Evolutionary conservation across 2,113 vertebrate species (phyloP), one percentile per base, ranked within the genome.

Genomic region (Dipodomys merriami): DNA sequence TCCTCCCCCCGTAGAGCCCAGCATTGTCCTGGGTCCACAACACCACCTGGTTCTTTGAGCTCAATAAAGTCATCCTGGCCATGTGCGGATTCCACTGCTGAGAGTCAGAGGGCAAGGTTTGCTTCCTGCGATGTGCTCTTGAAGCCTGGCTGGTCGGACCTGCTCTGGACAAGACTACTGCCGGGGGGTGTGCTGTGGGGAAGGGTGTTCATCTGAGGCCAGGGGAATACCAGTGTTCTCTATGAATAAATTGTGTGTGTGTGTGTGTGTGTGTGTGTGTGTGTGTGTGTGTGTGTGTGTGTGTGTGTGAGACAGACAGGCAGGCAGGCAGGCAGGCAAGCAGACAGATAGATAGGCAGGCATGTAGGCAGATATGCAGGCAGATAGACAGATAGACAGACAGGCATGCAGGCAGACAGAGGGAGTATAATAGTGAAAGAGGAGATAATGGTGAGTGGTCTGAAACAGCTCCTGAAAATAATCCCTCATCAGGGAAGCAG

Each of bases 381-480:
- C 46, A 76, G 5, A 57, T 9, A 57, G 39, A 25, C 8, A 35
- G 9, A 18, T 6, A 53, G 33, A 7, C 10, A 57, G 13, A 10
- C 3, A 79, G 49, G 46, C 16, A 72, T 2, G 60, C 3, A 91
- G 39, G 27, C 5, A 64, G 13, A 7, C 19, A 73, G 44, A 64
- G 4, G 67, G 53, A 82, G 44, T 6, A 30, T 67, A 84, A 23
- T 3, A 1, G 18, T 44, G 84, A 95, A 86, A 39, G 77, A 92
- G 88, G 91, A 95, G 94, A 85, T 96, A 91, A 88, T 79, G 74
- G 95, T 69, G 91, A 97, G 93, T 96, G 96, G 97, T 96, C 97
- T 96, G 93, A 96, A 97, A 97, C 91, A 88, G 94, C 96, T 97
- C 83, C 96, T 97, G 95, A 97, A 98, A 97, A 97, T 97, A 97